Conservation (phyloP, 2,113 vertebrate species). For the Misgurnus anguillicaudatus region DNA sequence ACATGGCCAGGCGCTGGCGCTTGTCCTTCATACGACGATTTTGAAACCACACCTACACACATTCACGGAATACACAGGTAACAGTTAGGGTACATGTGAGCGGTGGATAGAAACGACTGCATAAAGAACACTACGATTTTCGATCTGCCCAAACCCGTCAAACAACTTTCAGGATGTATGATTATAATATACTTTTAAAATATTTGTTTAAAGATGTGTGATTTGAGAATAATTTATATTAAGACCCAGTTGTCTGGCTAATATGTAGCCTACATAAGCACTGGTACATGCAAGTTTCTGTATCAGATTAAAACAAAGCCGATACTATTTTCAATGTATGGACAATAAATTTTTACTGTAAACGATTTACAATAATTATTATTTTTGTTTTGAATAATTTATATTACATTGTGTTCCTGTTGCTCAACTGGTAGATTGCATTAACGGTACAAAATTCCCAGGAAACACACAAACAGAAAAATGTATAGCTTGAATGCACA, state of each 20-base stretch:
- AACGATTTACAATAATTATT: too few relatives aligned
- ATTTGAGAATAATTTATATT: too few relatives aligned
- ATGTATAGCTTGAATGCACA: too few relatives aligned
- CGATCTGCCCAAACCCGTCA: neutral
- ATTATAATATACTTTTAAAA: too few relatives aligned
- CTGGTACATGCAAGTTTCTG: neutral
- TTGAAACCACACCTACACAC: conserved; percentile 92
- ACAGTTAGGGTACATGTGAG: conserved; percentile 20
- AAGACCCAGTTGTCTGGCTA: neutral
- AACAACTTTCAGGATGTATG: neutral
- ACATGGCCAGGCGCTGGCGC: conserved; percentile 96
- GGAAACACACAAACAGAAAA: too few relatives aligned
- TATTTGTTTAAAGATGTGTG: too few relatives aligned
- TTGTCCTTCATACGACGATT: conserved; percentile 97
- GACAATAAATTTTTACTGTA: too few relatives aligned
- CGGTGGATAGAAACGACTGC: neutral
- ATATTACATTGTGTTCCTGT: too few relatives aligned
- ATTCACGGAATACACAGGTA: conserved; percentile 64
- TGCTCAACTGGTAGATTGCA: too few relatives aligned
- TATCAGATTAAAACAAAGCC: neutral
- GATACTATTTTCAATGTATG: too few relatives aligned
- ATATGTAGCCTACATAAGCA: neutral
- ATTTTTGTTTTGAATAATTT: too few relatives aligned
- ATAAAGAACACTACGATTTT: neutral
- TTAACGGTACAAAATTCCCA: too few relatives aligned